Evolutionary conservation across 64 coral and sea anemone genomes (phyloP), one percentile per base, ranked within the genome.

Genomic region (Actinia equina): DNA sequence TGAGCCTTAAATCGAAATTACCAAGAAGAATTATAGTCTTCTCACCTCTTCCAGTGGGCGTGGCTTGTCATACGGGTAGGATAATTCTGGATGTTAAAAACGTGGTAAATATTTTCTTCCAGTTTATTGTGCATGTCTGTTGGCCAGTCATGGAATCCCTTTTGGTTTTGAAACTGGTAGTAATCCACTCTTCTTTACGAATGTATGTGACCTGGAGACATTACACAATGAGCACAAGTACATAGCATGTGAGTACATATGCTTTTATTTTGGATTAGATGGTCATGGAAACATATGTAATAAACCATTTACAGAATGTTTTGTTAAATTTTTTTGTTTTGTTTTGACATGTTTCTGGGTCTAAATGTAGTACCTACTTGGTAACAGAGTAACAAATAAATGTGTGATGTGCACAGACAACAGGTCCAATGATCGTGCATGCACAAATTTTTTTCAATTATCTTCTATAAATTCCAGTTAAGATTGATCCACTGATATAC

Each of bases 121-220:
- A 99, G 97, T 99, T 25, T 99, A 99, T 56, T 95, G 93, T 93
- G 93, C 97, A 37, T 99, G 97, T 91, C 86, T 99, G 59, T 61
- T 99, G 59, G 97, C 93, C 82, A 95, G 97, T 82, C 97, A 99
- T 80, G 93, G 93, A 46, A 95, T 95, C 82, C 97, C 97, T 30
- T 92, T 99, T 89, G 93, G 93, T 44, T 95, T 99, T 93, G 97
- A 99, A 80, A 93, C 93, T 88, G 97, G 97, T 18, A 95, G 93
- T 81, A 99, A 99, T 58, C 97, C 97, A 43, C 61, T 99, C 13
- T 99, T 99, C 84, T 99, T 95, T 83, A 99, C 97, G 30, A 99
- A 99, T 91, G 93, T 99, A 77, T 99, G 88, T 86, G 97, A 99
- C 44, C 64, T 99, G 7, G 86, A 87, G 45, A 77, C 91, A 22